phyloP scores from a whole-genome alignment of 2,888 invertebrate species.

The Hanleya hanleyi region DNA sequence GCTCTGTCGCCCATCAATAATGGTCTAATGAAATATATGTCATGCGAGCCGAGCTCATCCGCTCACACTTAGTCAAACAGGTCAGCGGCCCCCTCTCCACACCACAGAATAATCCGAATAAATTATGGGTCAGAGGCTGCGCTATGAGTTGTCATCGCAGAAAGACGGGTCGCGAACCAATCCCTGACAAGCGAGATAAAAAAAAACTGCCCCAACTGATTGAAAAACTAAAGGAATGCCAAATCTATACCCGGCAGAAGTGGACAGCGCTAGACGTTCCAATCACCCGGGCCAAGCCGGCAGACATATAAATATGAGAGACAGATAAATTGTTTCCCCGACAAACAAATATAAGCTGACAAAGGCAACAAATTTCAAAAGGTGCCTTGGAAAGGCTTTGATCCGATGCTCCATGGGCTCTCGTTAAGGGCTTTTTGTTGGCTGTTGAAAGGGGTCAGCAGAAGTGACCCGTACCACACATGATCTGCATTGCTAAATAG shows the following conservation, averaged over 20 bases:
- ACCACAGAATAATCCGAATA: constrained; percentile 27
- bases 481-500: too few relatives aligned
- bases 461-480: too few relatives aligned
- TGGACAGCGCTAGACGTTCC: too few relatives aligned
- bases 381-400: too few relatives aligned
- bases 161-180: background rate
- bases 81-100: constrained; percentile 11
- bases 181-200: background rate
- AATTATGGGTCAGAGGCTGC: constrained; percentile 14
- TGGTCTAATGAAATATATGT: constrained; percentile 25
- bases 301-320: too few relatives aligned
- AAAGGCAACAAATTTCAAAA: too few relatives aligned
- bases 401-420: too few relatives aligned
- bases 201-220: background rate
- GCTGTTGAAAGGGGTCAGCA: too few relatives aligned
- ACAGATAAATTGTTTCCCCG: too few relatives aligned
- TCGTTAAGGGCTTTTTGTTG: too few relatives aligned
- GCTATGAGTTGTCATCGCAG: background rate
- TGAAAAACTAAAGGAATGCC: background rate
- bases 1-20: constrained; percentile 12
- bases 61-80: constrained; percentile 27
- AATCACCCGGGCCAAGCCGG: too few relatives aligned
- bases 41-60: constrained; percentile 17
- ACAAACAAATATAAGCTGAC: too few relatives aligned
- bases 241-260: background rate